Evolutionary conservation across 1,140 invertebrate genomes (phyloP).

Genomic region (Zaprionus kolodkinae): DNA sequence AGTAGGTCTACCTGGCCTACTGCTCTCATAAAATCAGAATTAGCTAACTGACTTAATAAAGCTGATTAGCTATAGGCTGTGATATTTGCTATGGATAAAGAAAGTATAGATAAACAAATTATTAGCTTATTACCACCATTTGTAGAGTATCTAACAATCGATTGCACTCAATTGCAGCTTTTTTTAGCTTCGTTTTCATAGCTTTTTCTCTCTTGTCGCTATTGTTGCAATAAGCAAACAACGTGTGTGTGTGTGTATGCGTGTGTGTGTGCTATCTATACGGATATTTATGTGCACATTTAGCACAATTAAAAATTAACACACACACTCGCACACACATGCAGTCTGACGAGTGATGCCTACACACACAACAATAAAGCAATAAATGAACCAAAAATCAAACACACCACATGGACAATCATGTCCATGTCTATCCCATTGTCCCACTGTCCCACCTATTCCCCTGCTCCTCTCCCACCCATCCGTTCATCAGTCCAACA

Average conservation of each 20-base stretch:
- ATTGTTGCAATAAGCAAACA: constrained; percentile 26
- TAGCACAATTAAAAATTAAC: constrained; percentile 83
- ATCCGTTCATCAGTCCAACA: neutral
- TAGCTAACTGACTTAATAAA: neutral
- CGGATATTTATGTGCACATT: constrained; percentile 80
- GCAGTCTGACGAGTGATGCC: constrained; percentile 31
- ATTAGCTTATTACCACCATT: no score
- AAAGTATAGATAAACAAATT: no score
- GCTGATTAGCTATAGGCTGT: neutral
- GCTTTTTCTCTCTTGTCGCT: constrained; percentile 13
- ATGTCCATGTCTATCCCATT: constrained; percentile 7
- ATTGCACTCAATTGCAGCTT: neutral
- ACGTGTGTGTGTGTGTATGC: constrained; percentile 19
- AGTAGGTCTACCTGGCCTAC: neutral
- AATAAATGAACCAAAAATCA: constrained; percentile 55
- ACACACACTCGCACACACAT: constrained; percentile 44
- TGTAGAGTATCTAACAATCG: neutral
- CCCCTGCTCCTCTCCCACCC: no score
- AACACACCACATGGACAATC: constrained; percentile 39
- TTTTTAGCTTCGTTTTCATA: constrained; percentile 22
- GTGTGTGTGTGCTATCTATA: constrained; percentile 33
- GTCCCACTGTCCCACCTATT: no score
- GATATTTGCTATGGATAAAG: no score
- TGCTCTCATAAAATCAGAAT: neutral
- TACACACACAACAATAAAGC: constrained; percentile 48